Evolutionary conservation across 2,113 vertebrate genomes (phyloP).

Genomic region (Hyperoodon ampullatus): DNA sequence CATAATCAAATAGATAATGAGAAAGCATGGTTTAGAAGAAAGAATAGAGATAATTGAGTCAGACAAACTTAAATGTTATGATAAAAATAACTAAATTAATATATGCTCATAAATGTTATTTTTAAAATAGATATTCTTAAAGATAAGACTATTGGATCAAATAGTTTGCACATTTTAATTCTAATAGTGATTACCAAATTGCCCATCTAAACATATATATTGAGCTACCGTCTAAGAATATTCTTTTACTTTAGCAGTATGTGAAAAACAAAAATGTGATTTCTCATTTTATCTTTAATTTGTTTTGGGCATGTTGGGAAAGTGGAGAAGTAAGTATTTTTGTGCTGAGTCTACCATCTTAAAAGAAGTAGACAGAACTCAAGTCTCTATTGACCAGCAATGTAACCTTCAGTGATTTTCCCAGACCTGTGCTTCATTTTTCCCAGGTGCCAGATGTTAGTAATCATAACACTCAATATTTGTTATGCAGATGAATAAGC

Average conservation of each 20-base stretch:
- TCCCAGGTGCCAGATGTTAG: background rate
- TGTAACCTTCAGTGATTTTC: background rate
- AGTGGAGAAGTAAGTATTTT: background rate
- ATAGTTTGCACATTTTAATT: background rate
- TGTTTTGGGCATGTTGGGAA: background rate
- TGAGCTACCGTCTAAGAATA: background rate
- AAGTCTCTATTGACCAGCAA: background rate
- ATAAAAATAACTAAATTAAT: slow-evolving; percentile 43
- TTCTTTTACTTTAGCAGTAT: background rate
- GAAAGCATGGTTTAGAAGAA: background rate
- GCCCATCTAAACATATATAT: background rate
- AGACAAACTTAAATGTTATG: background rate
- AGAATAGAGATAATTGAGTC: background rate
- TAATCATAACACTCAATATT: background rate
- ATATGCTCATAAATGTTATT: background rate
- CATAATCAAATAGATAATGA: background rate
- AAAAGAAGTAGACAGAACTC: background rate
- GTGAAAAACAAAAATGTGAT: background rate
- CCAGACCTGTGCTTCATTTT: background rate
- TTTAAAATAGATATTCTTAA: slow-evolving; percentile 9
- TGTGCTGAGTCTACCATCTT: background rate
- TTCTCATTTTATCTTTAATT: background rate
- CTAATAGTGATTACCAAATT: background rate
- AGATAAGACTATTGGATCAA: background rate
- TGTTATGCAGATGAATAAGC: background rate